Conservation (phyloP, 2,888 invertebrate species). For the Phrixothrix hirtus region DNA sequence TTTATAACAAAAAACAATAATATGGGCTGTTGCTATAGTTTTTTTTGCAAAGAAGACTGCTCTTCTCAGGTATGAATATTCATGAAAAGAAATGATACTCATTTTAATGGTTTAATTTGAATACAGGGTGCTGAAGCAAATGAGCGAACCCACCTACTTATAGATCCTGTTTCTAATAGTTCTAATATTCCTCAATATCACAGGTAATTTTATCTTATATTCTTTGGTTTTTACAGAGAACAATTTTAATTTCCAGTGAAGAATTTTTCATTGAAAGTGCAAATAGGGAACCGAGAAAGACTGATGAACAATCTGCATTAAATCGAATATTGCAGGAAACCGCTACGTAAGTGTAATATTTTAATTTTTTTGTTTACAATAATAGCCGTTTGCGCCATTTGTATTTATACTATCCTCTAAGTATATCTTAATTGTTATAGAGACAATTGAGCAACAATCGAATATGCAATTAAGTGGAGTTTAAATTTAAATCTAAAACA, state of each 20-base stretch:
- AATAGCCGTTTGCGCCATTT: no score
- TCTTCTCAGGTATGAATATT: slow-evolving; percentile 65
- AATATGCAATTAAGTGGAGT: no score
- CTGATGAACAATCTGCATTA: slow-evolving; percentile 89
- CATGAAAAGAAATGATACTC: slow-evolving; percentile 15
- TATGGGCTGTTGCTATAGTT: slow-evolving; percentile 76
- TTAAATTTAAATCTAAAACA: no score
- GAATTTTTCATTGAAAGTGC: slow-evolving; percentile 66
- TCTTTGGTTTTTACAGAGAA: no score
- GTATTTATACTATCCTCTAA: no score
- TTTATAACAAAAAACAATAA: slow-evolving; percentile 2
- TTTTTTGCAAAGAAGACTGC: slow-evolving; percentile 69
- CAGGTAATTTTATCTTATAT: slow-evolving; percentile 54
- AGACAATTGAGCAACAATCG: no score
- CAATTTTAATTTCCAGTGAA: slow-evolving; percentile 62
- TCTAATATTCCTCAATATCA: slow-evolving; percentile 72
- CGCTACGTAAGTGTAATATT: slow-evolving; percentile 70
- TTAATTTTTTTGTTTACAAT: no score
- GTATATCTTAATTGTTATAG: no score
- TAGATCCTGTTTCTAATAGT: slow-evolving; percentile 76
- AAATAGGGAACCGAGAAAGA: slow-evolving; percentile 72
- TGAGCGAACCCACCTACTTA: slow-evolving; percentile 78
- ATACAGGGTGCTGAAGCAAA: slow-evolving; percentile 63
- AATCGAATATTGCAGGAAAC: slow-evolving; percentile 88
- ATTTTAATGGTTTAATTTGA: slow-evolving; percentile 5